These are phyloP conservation scores for Drosophila subsilvestris DNA, from an alignment of 2,888 invertebrate species.

Conservation along the genomic window DNA sequence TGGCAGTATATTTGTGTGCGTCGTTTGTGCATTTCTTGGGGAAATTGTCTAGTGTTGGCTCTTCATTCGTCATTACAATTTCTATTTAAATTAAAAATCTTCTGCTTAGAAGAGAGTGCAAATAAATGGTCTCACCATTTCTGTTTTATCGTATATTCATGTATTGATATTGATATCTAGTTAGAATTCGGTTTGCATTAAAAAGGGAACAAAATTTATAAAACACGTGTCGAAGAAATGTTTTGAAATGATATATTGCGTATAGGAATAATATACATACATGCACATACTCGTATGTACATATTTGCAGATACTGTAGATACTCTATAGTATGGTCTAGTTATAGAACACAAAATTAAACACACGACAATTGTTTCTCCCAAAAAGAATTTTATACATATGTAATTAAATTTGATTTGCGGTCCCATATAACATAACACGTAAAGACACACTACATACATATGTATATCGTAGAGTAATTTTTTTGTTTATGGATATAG, in stretches of 20 bases:
- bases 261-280: conserved; percentile 16
- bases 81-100: neutral
- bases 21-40: neutral
- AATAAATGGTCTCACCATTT: neutral
- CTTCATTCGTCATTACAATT: neutral
- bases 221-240: conserved; percentile 41
- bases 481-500: conserved; percentile 30
- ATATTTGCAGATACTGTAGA: conserved; percentile 2
- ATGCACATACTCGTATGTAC: neutral
- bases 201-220: conserved; percentile 65
- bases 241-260: conserved; percentile 45
- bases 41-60: neutral
- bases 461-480: conserved; percentile 57
- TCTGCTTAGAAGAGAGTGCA: neutral
- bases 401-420: conserved; percentile 53
- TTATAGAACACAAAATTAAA: conserved; percentile 36
- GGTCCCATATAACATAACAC: conserved; percentile 23
- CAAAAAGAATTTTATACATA: conserved; percentile 15
- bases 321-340: conserved; percentile 36
- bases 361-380: conserved; percentile 23
- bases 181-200: conserved; percentile 60
- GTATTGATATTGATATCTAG: conserved; percentile 3
- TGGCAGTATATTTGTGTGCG: no score
- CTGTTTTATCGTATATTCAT: conserved; percentile 10
- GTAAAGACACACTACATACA: conserved; percentile 25